phyloP scores from a whole-genome alignment of 1,140 invertebrate species.

The Trissolcus basalis region DNA sequence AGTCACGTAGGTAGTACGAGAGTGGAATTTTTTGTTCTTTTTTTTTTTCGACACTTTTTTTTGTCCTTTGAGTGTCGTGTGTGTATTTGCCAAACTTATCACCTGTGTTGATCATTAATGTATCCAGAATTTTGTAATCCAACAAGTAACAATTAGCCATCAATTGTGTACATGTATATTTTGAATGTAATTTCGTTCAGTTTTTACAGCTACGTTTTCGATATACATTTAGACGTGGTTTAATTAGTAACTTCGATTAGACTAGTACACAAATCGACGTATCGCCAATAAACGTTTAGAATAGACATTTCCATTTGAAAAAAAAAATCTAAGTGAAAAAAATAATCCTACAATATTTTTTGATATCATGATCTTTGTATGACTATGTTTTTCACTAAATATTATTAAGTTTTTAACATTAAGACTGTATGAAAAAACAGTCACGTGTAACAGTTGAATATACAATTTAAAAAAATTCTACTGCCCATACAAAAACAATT shows the following conservation, averaged over 20 bases:
- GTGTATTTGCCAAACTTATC: slow-evolving; percentile 57
- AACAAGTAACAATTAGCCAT: slow-evolving; percentile 54
- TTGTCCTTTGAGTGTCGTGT: slow-evolving; percentile 68
- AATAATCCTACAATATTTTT: slow-evolving; percentile 15
- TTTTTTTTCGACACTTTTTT: slow-evolving; percentile 10
- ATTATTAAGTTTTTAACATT: no score
- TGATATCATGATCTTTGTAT: no score
- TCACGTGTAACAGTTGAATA: no score
- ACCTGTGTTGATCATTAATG: slow-evolving; percentile 54
- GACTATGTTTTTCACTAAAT: no score
- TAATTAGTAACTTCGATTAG: slow-evolving; percentile 61
- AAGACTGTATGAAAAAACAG: no score
- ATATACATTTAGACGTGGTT: slow-evolving; percentile 47
- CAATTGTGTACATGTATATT: slow-evolving; percentile 51
- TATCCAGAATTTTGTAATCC: slow-evolving; percentile 45
- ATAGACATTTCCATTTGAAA: slow-evolving; percentile 56
- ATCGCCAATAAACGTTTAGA: slow-evolving; percentile 57
- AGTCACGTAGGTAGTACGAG: slow-evolving; percentile 70
- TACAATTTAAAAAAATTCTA: no score
- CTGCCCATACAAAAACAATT: no score
- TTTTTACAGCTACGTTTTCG: slow-evolving; percentile 51
- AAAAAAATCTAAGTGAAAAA: slow-evolving; percentile 30
- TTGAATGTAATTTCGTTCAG: slow-evolving; percentile 50
- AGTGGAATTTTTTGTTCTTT: slow-evolving; percentile 47
- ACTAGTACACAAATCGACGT: slow-evolving; percentile 56